phyloP scores from a whole-genome alignment of 2,113 vertebrate genomes.

The Odobenus rosmarus region DNA sequence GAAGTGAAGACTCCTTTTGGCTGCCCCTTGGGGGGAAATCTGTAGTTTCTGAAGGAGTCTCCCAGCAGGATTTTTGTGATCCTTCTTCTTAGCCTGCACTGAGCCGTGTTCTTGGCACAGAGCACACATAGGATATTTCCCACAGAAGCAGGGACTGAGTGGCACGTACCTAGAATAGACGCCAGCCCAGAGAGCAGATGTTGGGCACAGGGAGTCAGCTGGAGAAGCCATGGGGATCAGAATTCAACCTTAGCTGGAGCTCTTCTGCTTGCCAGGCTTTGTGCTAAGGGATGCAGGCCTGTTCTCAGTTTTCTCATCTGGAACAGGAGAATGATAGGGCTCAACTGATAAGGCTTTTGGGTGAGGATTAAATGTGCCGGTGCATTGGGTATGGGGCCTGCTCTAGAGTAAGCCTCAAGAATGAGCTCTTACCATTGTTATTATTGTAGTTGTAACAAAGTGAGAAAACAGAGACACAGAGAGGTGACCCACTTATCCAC shows the following conservation, averaged over 20 bases:
- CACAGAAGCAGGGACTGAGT: neutral
- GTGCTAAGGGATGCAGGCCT: neutral
- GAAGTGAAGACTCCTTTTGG: neutral
- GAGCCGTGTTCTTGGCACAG: neutral
- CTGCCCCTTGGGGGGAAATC: neutral
- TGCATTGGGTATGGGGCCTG: fast-evolving
- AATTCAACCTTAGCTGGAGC: neutral
- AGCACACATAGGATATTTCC: neutral
- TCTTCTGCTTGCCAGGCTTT: too few species aligned
- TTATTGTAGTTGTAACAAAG: neutral
- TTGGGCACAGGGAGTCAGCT: neutral
- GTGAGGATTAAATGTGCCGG: neutral
- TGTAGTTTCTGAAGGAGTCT: neutral
- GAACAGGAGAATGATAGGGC: neutral
- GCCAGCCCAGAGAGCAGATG: neutral
- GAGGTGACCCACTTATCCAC: neutral
- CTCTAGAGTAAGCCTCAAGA: neutral
- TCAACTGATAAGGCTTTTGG: neutral
- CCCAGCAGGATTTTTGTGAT: neutral
- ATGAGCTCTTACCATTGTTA: neutral
- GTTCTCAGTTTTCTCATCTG: neutral
- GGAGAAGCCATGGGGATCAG: neutral
- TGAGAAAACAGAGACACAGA: neutral
- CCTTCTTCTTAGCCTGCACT: neutral
- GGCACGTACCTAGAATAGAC: neutral